Evolutionary conservation across 2,888 invertebrate genomes (phyloP).

Genomic region (Hyppa rectilinea): DNA sequence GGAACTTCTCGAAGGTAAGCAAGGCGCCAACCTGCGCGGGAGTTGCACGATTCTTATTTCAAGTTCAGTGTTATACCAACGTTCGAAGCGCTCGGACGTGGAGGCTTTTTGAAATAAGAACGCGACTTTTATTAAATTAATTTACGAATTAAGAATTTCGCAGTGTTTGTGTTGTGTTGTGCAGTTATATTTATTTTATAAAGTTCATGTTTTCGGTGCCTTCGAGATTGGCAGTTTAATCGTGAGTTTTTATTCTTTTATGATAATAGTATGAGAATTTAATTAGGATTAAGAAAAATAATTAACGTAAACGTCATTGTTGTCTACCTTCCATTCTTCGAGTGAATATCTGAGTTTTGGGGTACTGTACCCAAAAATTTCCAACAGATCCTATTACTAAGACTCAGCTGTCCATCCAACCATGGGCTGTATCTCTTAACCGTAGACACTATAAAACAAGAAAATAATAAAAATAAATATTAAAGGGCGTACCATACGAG

Average conservation of each 20-base stretch:
- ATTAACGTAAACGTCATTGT: conserved; percentile 16
- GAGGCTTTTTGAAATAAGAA: conserved; percentile 39
- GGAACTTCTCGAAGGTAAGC: conserved; percentile 74
- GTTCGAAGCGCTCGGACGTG: conserved; percentile 74
- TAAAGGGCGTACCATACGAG: too few relatives aligned
- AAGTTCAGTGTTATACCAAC: conserved; percentile 86
- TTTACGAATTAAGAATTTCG: conserved; percentile 65
- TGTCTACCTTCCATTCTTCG: conserved; percentile 53
- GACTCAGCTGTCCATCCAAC: too few relatives aligned
- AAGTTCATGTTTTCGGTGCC: conserved; percentile 59
- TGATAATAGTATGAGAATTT: conserved; percentile 24
- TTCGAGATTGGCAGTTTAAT: conserved; percentile 33
- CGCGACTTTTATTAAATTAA: conserved; percentile 63
- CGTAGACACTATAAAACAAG: too few relatives aligned
- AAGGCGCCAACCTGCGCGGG: conserved; percentile 74
- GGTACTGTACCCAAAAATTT: too few relatives aligned
- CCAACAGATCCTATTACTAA: too few relatives aligned
- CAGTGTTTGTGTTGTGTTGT: conserved; percentile 72
- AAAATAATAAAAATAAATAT: too few relatives aligned
- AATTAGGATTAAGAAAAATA: conserved; percentile 14
- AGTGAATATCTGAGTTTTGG: conserved; percentile 49
- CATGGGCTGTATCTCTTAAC: too few relatives aligned
- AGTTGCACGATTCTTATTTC: conserved; percentile 70
- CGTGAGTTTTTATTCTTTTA: conserved; percentile 48
- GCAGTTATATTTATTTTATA: conserved; percentile 56